These are phyloP conservation scores for Cerceris rybyensis DNA, from an alignment of 2,888 invertebrate species.

Conservation along the genomic window DNA sequence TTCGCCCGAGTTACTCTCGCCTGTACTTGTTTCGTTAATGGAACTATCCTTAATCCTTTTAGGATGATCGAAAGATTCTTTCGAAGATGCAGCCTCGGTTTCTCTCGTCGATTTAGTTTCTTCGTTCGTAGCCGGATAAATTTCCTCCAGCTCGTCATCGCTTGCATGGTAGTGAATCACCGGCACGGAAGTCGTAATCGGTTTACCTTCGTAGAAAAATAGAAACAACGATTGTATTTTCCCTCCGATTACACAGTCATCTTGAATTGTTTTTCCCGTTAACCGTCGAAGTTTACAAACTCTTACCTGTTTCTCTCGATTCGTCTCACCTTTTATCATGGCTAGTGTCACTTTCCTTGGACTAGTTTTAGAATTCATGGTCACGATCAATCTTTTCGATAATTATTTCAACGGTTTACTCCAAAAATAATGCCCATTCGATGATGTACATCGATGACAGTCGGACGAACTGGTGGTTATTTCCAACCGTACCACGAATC, in stretches of 20 bases:
- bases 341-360: constrained; percentile 78
- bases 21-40: constrained; percentile 81
- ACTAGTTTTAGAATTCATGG: constrained; percentile 76
- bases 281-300: neutral
- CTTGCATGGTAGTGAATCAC: constrained; percentile 90
- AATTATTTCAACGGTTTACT: too few species aligned
- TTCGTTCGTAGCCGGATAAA: constrained; percentile 85
- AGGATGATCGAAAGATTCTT: constrained; percentile 66
- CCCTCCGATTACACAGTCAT: neutral
- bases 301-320: neutral
- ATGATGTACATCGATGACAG: too few species aligned
- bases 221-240: neutral
- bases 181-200: constrained; percentile 82
- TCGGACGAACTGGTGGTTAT: too few species aligned
- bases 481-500: too few species aligned
- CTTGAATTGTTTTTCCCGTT: constrained; percentile 6
- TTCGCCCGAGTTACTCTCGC: constrained; percentile 82
- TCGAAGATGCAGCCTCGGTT: constrained; percentile 76
- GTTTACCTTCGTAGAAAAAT: constrained; percentile 76
- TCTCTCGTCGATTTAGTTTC: constrained; percentile 82
- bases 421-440: too few species aligned
- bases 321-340: constrained; percentile 78
- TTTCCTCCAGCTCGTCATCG: constrained; percentile 88
- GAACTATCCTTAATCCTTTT: constrained; percentile 78
- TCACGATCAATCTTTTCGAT: neutral